Percentiles rank a stretch among this genome's conserved stretches.
Conservation (phyloP, 2,888 invertebrate species). For the Stenichneumon culpator region DNA sequence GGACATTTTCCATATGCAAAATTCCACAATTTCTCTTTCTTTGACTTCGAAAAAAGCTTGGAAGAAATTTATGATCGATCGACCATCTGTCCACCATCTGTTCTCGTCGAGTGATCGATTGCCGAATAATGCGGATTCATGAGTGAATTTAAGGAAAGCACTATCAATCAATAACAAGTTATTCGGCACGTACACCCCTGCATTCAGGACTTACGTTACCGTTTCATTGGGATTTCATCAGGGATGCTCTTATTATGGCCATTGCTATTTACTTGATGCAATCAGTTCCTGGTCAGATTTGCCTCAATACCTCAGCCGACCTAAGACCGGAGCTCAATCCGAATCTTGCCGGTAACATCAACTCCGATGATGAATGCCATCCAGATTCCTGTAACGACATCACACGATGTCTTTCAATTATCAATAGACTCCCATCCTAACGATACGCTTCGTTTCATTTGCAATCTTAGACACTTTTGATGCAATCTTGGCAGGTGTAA, state of each 20-base stretch:
- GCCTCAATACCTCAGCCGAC: not conserved
- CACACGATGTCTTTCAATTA: not conserved
- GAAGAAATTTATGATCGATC: slow-evolving; percentile 50
- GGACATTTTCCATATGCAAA: slow-evolving; percentile 28
- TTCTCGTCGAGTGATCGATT: slow-evolving; percentile 50
- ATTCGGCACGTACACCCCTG: not conserved
- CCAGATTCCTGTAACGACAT: not conserved
- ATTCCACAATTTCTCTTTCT: not conserved
- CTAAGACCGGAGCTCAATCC: not conserved
- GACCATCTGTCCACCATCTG: slow-evolving; percentile 34
- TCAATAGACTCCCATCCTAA: not conserved
- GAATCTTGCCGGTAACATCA: not conserved
- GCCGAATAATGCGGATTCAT: slow-evolving; percentile 24
- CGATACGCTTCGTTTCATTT: slow-evolving; percentile 17
- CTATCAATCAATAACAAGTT: not conserved
- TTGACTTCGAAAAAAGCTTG: slow-evolving; percentile 2
- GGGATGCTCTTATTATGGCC: not conserved
- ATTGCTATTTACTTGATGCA: not conserved
- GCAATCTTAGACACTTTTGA: slow-evolving; percentile 28
- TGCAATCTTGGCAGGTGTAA: slow-evolving; percentile 37
- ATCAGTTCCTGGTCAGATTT: not conserved
- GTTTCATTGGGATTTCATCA: not conserved
- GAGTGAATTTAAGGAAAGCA: slow-evolving; percentile 50
- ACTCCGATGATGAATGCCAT: not conserved
- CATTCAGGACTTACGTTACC: not conserved